A percentile compares a stretch with the other conserved stretches of the same genome.
Conservation (phyloP, 2,113 vertebrate genomes). For the Neotragus pygmaeus region DNA sequence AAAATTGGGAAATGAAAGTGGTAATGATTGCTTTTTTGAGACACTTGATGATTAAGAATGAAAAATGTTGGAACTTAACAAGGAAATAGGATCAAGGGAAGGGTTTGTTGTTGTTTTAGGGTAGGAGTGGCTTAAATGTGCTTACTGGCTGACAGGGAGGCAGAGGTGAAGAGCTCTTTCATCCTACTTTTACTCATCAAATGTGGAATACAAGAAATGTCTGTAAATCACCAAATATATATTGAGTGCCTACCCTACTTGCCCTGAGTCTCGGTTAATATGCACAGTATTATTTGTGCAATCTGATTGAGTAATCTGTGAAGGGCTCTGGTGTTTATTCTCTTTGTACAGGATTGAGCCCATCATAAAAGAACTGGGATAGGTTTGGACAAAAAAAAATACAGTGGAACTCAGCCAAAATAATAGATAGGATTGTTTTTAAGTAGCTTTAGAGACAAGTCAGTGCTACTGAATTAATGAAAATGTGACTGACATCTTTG, state of each 20-base stretch:
- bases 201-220: neutral
- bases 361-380: slow-evolving; percentile 58
- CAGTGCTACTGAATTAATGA: slow-evolving; percentile 66
- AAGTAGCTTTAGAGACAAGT: slow-evolving; percentile 66
- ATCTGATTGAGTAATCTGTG: slow-evolving; percentile 34
- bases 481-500: slow-evolving; percentile 70
- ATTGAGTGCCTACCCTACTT: neutral
- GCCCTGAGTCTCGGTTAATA: neutral
- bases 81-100: neutral
- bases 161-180: neutral
- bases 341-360: slow-evolving; percentile 56
- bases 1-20: neutral
- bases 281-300: neutral
- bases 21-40: neutral
- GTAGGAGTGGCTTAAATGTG: neutral
- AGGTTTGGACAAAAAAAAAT: slow-evolving; percentile 59
- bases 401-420: slow-evolving; percentile 62
- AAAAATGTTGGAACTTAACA: neutral
- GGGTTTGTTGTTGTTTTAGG: neutral
- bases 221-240: neutral
- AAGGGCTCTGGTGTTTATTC: slow-evolving; percentile 39
- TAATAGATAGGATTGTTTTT: slow-evolving; percentile 62
- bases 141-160: neutral
- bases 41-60: slow-evolving; percentile 12
- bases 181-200: neutral